Conservation (phyloP, 2,113 vertebrate genomes). For the Empidonax alnorum region DNA sequence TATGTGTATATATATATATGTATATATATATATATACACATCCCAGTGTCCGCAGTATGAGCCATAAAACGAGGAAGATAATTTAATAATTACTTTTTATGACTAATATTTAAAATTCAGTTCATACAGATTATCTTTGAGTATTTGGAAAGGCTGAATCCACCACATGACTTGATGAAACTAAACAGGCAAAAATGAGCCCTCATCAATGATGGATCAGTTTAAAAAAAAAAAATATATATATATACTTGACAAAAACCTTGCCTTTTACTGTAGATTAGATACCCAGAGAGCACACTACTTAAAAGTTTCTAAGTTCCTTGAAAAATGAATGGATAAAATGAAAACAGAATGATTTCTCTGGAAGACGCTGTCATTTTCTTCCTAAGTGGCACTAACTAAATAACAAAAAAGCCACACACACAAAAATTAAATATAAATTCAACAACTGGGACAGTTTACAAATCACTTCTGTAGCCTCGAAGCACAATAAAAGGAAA, state of each 20-base stretch:
- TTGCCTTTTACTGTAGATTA: not conserved
- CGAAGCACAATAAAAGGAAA: constrained; percentile 53
- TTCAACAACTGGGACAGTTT: constrained; percentile 46
- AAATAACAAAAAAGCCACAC: not conserved
- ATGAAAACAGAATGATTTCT: not conserved
- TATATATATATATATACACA: not conserved
- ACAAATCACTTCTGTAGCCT: constrained; percentile 50
- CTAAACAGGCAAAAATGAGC: not conserved
- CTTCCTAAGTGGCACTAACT: not conserved
- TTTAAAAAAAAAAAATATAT: not conserved
- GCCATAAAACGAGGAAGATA: not conserved
- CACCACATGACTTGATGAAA: not conserved
- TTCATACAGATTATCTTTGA: not conserved
- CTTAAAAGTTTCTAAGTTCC: not conserved
- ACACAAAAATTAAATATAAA: constrained; percentile 1
- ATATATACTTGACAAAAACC: not conserved
- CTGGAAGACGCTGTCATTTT: not conserved
- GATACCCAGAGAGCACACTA: not conserved
- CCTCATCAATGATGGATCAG: not conserved
- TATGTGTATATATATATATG: no score
- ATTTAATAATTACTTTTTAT: not conserved
- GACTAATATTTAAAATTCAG: not conserved
- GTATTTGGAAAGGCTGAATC: not conserved
- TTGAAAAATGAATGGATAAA: not conserved
- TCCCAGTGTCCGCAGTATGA: not conserved